Base-by-base conservation (phyloP, 2,113 vertebrate species). In the Zapus hudsonius region DNA sequence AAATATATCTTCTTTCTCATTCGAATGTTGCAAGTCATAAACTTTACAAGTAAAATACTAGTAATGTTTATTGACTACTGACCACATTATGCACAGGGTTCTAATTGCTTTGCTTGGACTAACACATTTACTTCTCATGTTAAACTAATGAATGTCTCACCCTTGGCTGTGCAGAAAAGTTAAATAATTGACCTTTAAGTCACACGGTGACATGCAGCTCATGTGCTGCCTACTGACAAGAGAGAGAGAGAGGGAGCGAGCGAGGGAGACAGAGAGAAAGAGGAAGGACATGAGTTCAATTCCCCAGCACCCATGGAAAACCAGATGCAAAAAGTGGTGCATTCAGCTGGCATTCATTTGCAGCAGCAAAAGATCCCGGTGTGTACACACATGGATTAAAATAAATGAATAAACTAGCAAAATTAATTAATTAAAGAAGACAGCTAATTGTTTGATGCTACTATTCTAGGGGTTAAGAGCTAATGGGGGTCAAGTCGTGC, bases 1-100 rank as follows among this genome's bases (percentile, higher is more conserved):
- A 61, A 59, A 31, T 33, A 20, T 13, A 66, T 63, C 85, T 91
- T 89, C 40, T 84, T 94, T 91, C 52, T 93, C 61, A 69, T 75
- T 91, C 61, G 72, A 63, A 92, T 73, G 40, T 78, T 79, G 79
- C 25, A 90, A 78, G 75, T n/a, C 72, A 57, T 2, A 8, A 76
- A 20, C 31, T 87, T 64, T 80, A 78, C 75, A 66, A 74, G 47
- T 44, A 80, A 81, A 27, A 81, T n/a, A 72, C 7, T 70, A n/a
- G 31, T 66, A 76, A 31, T 19, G 42, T 17, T 84, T 89, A 59
- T 20, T 42, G n/a, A 33, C 73, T 72, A 59, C 22, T 42, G 31
- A 72, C 22, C 33, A 17, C 5, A 36, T 5, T 27, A 59, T 13
- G 22, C 29, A 36, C 9, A 4, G 0, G 7, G n/a, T 11, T 84